Percentiles rank a stretch among this genome's conserved stretches.
phyloP scores from a whole-genome alignment of 2,113 vertebrate species.

The Callopanchax toddi region DNA sequence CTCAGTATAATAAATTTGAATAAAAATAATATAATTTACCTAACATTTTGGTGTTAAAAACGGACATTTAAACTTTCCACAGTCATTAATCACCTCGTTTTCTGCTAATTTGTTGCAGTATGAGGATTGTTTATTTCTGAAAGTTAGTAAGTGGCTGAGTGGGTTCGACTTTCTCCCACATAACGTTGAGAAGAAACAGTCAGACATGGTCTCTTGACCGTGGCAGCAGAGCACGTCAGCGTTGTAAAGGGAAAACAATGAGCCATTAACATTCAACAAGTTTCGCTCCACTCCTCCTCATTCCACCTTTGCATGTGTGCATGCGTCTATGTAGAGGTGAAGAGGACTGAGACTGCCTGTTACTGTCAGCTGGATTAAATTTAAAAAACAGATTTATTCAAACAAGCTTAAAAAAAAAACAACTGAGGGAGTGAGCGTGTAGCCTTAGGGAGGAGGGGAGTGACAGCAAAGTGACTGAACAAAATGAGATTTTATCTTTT shows the following conservation, averaged over 20 bases:
- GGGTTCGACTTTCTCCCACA: slow-evolving; percentile 12
- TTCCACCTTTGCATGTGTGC: slow-evolving; percentile 39
- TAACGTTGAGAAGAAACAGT: slow-evolving; percentile 10
- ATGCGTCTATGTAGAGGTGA: slow-evolving; percentile 11
- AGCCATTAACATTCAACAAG: slow-evolving; percentile 66
- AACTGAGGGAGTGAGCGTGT: slow-evolving; percentile 45
- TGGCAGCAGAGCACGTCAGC: slow-evolving; percentile 2
- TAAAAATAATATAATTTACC: neutral
- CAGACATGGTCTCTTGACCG: slow-evolving; percentile 33
- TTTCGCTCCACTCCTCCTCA: slow-evolving; percentile 52
- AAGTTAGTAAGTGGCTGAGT: neutral
- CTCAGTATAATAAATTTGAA: neutral
- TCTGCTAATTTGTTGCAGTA: neutral
- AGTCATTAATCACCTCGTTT: neutral
- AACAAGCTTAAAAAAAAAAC: slow-evolving; percentile 32
- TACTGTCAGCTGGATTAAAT: slow-evolving; percentile 58
- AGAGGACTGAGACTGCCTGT: slow-evolving; percentile 28
- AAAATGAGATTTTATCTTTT: slow-evolving; percentile 51
- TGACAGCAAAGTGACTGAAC: slow-evolving; percentile 51
- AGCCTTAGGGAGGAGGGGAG: slow-evolving; percentile 44
- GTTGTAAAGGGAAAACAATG: slow-evolving; percentile 39
- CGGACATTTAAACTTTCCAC: neutral
- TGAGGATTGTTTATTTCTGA: neutral
- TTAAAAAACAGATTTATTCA: slow-evolving; percentile 52
- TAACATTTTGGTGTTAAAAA: neutral